A percentile compares a stretch with the other conserved stretches of the same genome.
Evolutionary conservation across 2,113 vertebrate genomes (phyloP).

Genomic region (Hemibates koningsi): DNA sequence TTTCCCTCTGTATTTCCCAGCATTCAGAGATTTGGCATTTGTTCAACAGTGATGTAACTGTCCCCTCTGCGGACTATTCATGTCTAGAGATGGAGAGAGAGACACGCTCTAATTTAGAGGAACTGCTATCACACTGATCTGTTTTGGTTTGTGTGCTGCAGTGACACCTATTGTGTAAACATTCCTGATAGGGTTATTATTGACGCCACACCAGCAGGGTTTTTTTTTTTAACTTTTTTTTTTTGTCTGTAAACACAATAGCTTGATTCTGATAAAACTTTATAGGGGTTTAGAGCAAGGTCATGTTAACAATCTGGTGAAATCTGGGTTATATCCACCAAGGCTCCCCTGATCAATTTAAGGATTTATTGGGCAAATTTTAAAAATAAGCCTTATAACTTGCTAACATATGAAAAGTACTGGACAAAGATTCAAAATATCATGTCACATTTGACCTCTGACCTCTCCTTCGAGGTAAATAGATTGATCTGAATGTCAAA

Average conservation of each 20-base stretch:
- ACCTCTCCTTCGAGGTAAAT: not conserved
- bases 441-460: not conserved
- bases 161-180: not conserved
- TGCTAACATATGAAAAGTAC: not conserved
- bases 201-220: not conserved
- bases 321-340: not conserved
- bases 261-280: not conserved
- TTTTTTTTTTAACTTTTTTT: not conserved
- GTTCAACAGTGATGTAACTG: constrained; percentile 52
- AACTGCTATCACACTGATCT: not conserved
- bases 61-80: constrained; percentile 10
- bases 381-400: not conserved
- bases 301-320: not conserved
- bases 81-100: not conserved
- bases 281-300: not conserved
- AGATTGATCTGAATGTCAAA: not conserved
- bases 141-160: not conserved
- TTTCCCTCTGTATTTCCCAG: constrained; percentile 21
- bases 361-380: not conserved
- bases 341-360: not conserved
- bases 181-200: not conserved
- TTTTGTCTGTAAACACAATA: not conserved
- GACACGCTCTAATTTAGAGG: not conserved
- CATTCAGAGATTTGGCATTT: constrained; percentile 26
- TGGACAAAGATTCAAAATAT: not conserved